These are phyloP conservation scores for Drosophila pseudotalamancana DNA, from an alignment of 2,888 invertebrate genomes.

Conservation along the genomic window DNA sequence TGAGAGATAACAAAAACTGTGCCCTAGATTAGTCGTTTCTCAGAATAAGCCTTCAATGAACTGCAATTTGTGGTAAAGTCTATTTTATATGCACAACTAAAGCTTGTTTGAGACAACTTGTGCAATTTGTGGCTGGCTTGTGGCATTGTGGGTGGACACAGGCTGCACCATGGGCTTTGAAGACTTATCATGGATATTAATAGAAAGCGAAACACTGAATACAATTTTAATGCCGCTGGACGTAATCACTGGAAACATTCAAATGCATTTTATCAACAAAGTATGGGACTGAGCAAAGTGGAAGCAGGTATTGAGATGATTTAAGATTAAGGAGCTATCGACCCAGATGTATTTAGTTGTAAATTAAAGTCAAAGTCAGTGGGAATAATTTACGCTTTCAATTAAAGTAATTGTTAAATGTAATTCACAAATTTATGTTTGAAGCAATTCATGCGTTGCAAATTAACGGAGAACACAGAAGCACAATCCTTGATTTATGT, in stretches of 20 bases:
- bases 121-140: constrained; percentile 27
- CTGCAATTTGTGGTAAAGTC: constrained; percentile 20
- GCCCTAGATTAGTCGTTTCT: not conserved
- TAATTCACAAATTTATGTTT: not conserved
- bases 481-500: constrained; percentile 44
- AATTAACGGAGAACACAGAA: constrained; percentile 7
- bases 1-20: not conserved
- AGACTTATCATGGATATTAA: not conserved
- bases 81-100: not conserved
- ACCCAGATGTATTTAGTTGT: not conserved
- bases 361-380: not conserved
- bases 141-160: not conserved
- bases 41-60: constrained; percentile 4
- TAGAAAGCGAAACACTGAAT: not conserved
- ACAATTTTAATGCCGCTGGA: not conserved
- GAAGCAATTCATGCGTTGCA: constrained; percentile 9
- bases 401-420: not conserved
- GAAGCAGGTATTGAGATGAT: too few relatives aligned
- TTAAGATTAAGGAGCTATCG: too few relatives aligned
- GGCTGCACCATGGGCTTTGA: not conserved
- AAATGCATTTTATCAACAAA: too few relatives aligned
- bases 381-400: constrained; percentile 5
- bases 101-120: constrained; percentile 8
- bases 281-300: too few relatives aligned
- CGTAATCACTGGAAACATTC: too few relatives aligned